Percentiles rank a stretch among this genome's conserved stretches.
phyloP scores from a whole-genome alignment of 2,888 invertebrate species.

The Oscheius sp. region DNA sequence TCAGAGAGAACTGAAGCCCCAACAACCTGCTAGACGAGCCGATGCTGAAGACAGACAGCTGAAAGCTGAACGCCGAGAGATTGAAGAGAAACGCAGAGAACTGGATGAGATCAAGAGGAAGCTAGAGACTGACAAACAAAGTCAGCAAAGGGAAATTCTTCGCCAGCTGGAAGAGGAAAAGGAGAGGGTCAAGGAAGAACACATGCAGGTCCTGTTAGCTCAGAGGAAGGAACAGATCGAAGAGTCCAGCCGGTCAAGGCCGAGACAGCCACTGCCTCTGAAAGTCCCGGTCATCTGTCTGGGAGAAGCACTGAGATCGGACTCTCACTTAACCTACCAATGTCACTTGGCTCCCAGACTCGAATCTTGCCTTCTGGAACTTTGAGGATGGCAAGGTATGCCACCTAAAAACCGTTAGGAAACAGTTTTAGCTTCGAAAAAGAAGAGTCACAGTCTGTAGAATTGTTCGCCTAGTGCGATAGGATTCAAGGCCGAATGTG shows the following conservation, averaged over 20 bases:
- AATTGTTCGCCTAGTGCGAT: constrained; percentile 48
- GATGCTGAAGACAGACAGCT: constrained; percentile 10
- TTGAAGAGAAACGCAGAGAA: constrained; percentile 14
- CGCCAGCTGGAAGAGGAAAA: constrained; percentile 4
- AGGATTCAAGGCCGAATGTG: constrained; percentile 53
- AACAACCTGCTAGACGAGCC: not conserved
- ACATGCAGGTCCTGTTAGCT: not conserved
- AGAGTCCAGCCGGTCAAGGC: not conserved
- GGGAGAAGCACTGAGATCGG: constrained; percentile 46
- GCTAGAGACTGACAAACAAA: constrained; percentile 5
- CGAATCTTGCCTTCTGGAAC: constrained; percentile 65
- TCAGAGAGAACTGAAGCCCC: no score
- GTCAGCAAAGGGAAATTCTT: constrained; percentile 9
- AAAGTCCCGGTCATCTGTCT: constrained; percentile 39
- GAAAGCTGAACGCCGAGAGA: constrained; percentile 14
- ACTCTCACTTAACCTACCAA: constrained; percentile 50
- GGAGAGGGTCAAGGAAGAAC: not conserved
- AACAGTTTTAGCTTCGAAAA: not conserved
- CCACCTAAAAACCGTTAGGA: no score
- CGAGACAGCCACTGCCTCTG: not conserved
- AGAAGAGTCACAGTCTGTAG: constrained; percentile 7
- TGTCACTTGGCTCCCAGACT: constrained; percentile 64
- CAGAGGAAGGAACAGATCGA: not conserved
- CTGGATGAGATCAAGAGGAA: constrained; percentile 20
- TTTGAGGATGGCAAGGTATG: constrained; percentile 47